Conservation (phyloP, 92 coral and sea anemone species). For the Blastomussa wellsi region DNA sequence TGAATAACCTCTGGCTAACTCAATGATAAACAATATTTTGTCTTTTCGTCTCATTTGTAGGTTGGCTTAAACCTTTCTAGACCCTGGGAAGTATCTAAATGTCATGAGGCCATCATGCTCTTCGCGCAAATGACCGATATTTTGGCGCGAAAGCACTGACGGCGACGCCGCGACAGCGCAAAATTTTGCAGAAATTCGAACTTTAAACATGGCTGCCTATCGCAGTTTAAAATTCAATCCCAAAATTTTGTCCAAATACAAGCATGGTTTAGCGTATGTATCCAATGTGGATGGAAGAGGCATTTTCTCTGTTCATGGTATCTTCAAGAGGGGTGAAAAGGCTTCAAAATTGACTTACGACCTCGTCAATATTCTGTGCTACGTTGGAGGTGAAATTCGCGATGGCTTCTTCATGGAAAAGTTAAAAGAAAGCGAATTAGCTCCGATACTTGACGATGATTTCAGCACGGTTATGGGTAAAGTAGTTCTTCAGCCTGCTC, state of each 20-base stretch:
- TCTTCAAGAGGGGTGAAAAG: constrained; percentile 57
- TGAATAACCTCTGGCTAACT: not conserved
- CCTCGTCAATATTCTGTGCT: constrained; percentile 61
- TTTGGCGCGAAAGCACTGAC: constrained; percentile 45
- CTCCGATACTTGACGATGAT: constrained; percentile 40
- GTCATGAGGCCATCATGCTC: constrained; percentile 21
- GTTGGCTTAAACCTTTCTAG: not conserved
- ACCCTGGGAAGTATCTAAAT: not conserved
- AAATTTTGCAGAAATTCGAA: not conserved
- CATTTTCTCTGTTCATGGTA: constrained; percentile 54
- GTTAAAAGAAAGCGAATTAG: constrained; percentile 52
- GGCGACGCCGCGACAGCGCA: not conserved
- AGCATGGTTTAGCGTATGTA: constrained; percentile 57
- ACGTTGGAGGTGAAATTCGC: constrained; percentile 66
- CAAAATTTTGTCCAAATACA: constrained; percentile 30
- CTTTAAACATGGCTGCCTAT: constrained; percentile 10
- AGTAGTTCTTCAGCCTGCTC: constrained; percentile 43
- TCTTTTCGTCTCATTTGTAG: not conserved
- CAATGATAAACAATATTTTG: not conserved
- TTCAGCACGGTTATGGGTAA: constrained; percentile 41
- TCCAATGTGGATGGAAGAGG: constrained; percentile 75
- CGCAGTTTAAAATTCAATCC: constrained; percentile 29
- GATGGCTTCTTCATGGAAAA: constrained; percentile 67
- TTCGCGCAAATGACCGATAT: constrained; percentile 7
- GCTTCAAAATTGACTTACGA: constrained; percentile 46